A percentile compares a stretch with the other conserved stretches of the same genome.
phyloP scores from a whole-genome alignment of 2,797 vertebrate genomes.

The Varecia variegata region DNA sequence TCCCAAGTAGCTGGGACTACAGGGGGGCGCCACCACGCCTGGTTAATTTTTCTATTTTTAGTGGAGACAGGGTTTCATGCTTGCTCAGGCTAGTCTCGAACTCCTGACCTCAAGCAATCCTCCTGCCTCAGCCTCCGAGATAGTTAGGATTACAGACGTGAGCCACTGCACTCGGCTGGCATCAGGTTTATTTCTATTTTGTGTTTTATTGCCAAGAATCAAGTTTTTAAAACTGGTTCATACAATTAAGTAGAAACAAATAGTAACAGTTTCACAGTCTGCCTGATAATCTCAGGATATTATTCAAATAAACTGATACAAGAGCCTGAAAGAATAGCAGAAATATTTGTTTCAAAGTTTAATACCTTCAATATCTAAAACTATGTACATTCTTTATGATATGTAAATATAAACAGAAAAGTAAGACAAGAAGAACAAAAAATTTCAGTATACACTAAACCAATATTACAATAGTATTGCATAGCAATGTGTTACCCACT shows the following conservation, averaged over 20 bases:
- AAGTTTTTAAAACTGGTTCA: background rate
- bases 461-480: background rate
- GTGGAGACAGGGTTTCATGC: no score
- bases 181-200: conserved; percentile 24
- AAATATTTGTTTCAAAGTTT: conserved; percentile 31
- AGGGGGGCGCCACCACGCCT: no score
- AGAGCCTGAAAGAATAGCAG: background rate
- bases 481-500: background rate
- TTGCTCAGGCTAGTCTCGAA: no score
- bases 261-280: background rate
- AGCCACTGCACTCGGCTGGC: no score
- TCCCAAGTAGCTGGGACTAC: no score
- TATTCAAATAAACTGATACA: conserved; percentile 25
- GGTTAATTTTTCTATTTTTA: no score
- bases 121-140: background rate
- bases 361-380: conserved; percentile 23
- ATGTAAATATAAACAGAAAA: background rate
- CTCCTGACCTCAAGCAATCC: background rate
- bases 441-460: background rate
- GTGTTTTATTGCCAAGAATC: background rate
- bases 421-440: background rate
- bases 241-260: conserved; percentile 49
- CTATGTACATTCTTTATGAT: conserved; percentile 1
- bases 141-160: background rate
- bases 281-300: background rate